phyloP scores from a whole-genome alignment of 92 coral and sea anemone species.

The Virgularia gustaviana region DNA sequence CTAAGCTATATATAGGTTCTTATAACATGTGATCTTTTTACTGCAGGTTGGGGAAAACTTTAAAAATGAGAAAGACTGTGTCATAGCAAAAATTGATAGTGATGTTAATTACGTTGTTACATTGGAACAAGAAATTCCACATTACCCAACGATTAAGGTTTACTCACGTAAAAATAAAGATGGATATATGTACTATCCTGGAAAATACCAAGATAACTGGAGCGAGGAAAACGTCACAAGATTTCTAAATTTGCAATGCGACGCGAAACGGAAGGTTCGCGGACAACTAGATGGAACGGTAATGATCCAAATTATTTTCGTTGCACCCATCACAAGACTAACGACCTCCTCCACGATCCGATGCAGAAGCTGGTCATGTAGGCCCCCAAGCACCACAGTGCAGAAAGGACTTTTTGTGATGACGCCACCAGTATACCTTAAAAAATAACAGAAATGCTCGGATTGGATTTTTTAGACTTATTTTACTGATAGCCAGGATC shows the following conservation, averaged over 20 bases:
- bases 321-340: not conserved
- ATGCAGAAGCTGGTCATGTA: too few relatives aligned
- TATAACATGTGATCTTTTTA: too few relatives aligned
- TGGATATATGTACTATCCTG: constrained; percentile 83
- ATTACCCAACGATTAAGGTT: constrained; percentile 81
- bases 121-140: constrained; percentile 70
- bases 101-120: constrained; percentile 66
- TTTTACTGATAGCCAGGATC: too few relatives aligned
- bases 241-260: constrained; percentile 83
- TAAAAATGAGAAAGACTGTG: constrained; percentile 80
- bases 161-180: constrained; percentile 84
- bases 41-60: constrained; percentile 63
- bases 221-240: constrained; percentile 76
- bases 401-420: too few relatives aligned
- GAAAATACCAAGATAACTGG: constrained; percentile 77
- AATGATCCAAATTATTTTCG: constrained; percentile 10
- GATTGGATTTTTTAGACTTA: too few relatives aligned
- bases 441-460: too few relatives aligned
- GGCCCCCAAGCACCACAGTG: too few relatives aligned
- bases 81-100: constrained; percentile 70
- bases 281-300: constrained; percentile 87
- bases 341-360: not conserved
- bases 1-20: too few relatives aligned
- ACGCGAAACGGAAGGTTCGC: constrained; percentile 67
- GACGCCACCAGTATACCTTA: too few relatives aligned